Evolutionary conservation across 2,888 invertebrate species (phyloP), one percentile per base, ranked within the genome.

Genomic region (Lepidocyrtinus sp.): DNA sequence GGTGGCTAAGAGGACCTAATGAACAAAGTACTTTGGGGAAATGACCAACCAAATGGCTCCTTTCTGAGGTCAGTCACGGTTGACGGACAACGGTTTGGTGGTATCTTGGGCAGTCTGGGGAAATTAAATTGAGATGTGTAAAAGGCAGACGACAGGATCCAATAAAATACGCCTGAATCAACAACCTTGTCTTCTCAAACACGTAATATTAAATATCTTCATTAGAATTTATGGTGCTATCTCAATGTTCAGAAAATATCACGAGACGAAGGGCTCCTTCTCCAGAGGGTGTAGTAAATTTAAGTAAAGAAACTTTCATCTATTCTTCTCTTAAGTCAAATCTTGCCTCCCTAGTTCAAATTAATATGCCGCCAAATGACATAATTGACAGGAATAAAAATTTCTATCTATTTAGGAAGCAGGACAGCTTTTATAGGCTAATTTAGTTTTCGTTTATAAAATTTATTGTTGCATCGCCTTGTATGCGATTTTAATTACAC

Each of bases 31-130:
- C n/a, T n/a, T n/a, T 50, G 50, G 15, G 50, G 50, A 50, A 50
- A 78, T 69, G 63, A 61, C 70, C 73, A 69, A 73, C 74, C 79
- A 69, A 59, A 78, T 69, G 70, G 64, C 50, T 50, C 50, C 22
- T 61, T 69, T 70, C 71, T 75, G 79, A 79, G 80, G 80, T 80
- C 80, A 80, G 75, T 74, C 80, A 80, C 80, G 80, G 75, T 80
- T 80, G 75, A 75, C 62, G 80, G 80, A 61, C 75, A 80, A 80
- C 80, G 80, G 80, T 75, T 75, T 62, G 50, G 80, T 80, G 75
- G 80, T 79, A 21, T 17, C n/a, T n/a, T 17, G 50, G 12, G 50
- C 36, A 9, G 27, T 1, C 9, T 45, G 15, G 26, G 45, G 45
- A 65, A 65, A n/a, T 15, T 64, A 17, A 45, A 19, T 65, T 19